Base-by-base conservation (phyloP, 2,797 vertebrate species). In the Mus minutoides region DNA sequence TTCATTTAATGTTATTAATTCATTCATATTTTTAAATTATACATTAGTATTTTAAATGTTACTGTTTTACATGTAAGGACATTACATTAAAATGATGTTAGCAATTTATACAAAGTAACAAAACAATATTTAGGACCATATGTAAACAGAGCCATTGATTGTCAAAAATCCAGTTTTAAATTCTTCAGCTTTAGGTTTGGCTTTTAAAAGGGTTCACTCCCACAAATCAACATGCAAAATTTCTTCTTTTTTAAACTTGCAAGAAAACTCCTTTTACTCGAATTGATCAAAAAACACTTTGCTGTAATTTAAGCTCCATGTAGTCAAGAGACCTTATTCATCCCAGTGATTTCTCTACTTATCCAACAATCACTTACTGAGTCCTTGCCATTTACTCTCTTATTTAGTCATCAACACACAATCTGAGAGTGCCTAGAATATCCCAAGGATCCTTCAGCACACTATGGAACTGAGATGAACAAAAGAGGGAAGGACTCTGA, bases 381-480 rank as follows among this genome's bases (percentile, higher is more conserved):
- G 14, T 71, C 1, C 16, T 94, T 75, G 31, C 17, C 76, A 17
- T 80, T 85, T 43, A 69, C n/a, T 77, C 43, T 90, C 84, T 58
- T 16, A 84, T 83, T 90, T 80, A 46, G 80, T 95, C 60, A 76
- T 95, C n/a, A 89, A n/a, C 37, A n/a, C 34, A 67, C 17, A 76
- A 62, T 82, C 67, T 4, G 17, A 56, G 54, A 92, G 43, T 64
- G 17, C 19, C 40, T 83, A 54, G 16, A 76, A 34, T 60, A 73
- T 46, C n/a, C n/a, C 7, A 62, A 37, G 29, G 64, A 49, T 54
- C 71, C 21, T 43, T 87, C 46, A 96, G 60, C 13, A 16, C 2
- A 34, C 4, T 7, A 4, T 46, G 69, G 26, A 34, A 52, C 56
- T n/a, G 12, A 10, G n/a, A 6, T 9, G 79, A 93, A 67, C 43